A percentile compares a stretch with the other conserved stretches of the same genome.
Evolutionary conservation across 2,113 vertebrate species (phyloP).

Genomic region (Chaetodon trifascialis): DNA sequence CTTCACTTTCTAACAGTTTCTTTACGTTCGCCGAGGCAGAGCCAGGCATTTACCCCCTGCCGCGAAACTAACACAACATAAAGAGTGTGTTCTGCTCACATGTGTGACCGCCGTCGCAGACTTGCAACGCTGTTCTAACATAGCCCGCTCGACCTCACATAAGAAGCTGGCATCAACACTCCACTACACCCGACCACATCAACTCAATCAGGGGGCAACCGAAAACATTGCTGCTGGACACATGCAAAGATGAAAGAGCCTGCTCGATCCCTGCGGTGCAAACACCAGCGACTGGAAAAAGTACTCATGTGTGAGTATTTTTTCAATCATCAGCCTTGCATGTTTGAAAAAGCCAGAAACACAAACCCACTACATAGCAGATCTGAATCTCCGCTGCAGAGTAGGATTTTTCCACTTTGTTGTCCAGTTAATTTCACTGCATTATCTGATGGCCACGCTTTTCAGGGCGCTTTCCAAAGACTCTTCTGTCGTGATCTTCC

Average conservation of each 20-base stretch:
- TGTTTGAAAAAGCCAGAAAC: constrained; percentile 52
- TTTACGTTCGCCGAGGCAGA: constrained; percentile 24
- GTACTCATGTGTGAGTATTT: constrained; percentile 37
- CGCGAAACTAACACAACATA: constrained; percentile 13
- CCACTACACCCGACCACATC: constrained; percentile 44
- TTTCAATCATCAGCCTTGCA: constrained; percentile 48
- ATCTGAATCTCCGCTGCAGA: constrained; percentile 43
- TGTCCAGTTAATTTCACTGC: constrained; percentile 29
- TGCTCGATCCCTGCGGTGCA: constrained; percentile 29
- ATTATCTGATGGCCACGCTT: constrained; percentile 22
- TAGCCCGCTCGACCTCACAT: constrained; percentile 36
- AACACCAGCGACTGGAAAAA: constrained; percentile 55
- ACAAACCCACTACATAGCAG: constrained; percentile 40
- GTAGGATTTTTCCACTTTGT: constrained; percentile 14
- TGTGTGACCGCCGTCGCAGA: constrained; percentile 24
- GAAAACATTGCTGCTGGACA: constrained; percentile 33
- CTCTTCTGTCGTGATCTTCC: constrained; percentile 5
- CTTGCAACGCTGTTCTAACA: constrained; percentile 26
- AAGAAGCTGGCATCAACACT: constrained; percentile 43
- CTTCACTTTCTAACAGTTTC: constrained; percentile 19
- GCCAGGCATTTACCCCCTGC: not conserved
- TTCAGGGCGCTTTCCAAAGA: constrained; percentile 9
- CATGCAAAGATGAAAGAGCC: constrained; percentile 58
- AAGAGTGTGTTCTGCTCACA: constrained; percentile 39
- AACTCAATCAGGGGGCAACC: constrained; percentile 24